These are phyloP conservation scores for Haemorhous mexicanus DNA, from an alignment of 2,113 vertebrate genomes.

Conservation along the genomic window DNA sequence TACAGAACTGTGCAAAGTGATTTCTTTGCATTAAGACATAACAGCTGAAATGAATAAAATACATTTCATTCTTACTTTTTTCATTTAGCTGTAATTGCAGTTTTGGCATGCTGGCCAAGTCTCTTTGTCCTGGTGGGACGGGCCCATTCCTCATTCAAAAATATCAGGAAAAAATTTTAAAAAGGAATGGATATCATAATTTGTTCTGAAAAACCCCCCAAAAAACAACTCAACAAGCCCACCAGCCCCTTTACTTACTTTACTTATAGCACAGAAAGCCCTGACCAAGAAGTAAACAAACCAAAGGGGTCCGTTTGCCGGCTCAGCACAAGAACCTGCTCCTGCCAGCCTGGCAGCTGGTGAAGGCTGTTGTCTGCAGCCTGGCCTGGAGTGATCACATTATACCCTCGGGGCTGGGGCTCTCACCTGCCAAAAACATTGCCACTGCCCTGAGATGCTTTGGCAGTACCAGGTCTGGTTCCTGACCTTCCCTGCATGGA, in stretches of 20 bases:
- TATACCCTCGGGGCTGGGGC: too few species aligned
- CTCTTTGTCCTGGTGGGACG: background rate
- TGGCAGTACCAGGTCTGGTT: too few species aligned
- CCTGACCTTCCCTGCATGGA: rapidly evolving
- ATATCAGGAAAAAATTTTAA: background rate
- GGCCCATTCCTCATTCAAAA: slow-evolving; percentile 1
- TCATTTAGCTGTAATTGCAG: slow-evolving; percentile 46
- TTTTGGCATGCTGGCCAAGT: slow-evolving; percentile 28
- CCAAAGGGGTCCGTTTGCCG: background rate
- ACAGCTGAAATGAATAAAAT: slow-evolving; percentile 72
- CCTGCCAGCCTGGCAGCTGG: background rate
- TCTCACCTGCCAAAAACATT: background rate
- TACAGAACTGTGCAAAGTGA: slow-evolving; percentile 66
- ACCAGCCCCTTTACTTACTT: background rate
- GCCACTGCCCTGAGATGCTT: background rate
- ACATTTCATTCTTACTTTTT: slow-evolving; percentile 39
- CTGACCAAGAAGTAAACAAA: background rate
- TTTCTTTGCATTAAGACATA: slow-evolving; percentile 70
- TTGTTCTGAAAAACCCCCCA: background rate
- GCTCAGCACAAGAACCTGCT: background rate
- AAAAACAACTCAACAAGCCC: background rate
- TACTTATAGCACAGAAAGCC: background rate
- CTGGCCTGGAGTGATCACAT: rapidly evolving
- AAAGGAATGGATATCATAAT: background rate
- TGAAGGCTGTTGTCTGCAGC: background rate